Evolutionary conservation across 2,888 invertebrate species (phyloP).

Genomic region (Bugulina stolonifera): DNA sequence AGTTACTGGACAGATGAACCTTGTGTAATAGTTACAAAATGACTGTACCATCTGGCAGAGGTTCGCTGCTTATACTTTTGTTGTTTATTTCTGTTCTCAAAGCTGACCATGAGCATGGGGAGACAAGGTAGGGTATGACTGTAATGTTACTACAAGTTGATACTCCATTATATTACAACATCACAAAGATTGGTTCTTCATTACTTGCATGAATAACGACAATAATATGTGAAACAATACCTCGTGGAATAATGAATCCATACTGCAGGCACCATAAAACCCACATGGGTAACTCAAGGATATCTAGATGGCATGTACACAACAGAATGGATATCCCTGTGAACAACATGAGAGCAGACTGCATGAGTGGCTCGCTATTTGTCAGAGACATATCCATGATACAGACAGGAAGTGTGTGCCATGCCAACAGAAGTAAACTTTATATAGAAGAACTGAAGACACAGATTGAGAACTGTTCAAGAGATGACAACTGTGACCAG

Average conservation of each 20-base stretch:
- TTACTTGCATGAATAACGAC: neutral
- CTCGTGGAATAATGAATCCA: too few relatives aligned
- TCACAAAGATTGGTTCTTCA: neutral
- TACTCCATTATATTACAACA: neutral
- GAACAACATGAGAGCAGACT: conserved; percentile 20
- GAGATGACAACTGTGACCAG: neutral
- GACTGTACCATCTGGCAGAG: too few relatives aligned
- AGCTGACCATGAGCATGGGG: conserved; percentile 23
- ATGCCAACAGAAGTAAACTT: neutral
- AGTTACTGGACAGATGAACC: too few relatives aligned
- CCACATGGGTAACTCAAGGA: neutral
- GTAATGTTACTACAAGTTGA: too few relatives aligned
- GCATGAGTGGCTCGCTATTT: neutral
- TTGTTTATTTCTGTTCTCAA: too few relatives aligned
- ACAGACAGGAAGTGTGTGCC: conserved; percentile 1
- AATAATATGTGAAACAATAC: neutral
- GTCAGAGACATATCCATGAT: conserved; percentile 4
- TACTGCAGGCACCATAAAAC: neutral
- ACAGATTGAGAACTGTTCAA: neutral
- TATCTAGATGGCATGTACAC: conserved; percentile 24
- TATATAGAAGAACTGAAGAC: neutral
- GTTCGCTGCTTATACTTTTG: too few relatives aligned
- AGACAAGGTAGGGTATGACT: conserved; percentile 4
- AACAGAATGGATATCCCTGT: conserved; percentile 6
- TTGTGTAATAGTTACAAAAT: too few relatives aligned